Conservation (phyloP, 2,113 vertebrate species). For the Hippotragus niger region DNA sequence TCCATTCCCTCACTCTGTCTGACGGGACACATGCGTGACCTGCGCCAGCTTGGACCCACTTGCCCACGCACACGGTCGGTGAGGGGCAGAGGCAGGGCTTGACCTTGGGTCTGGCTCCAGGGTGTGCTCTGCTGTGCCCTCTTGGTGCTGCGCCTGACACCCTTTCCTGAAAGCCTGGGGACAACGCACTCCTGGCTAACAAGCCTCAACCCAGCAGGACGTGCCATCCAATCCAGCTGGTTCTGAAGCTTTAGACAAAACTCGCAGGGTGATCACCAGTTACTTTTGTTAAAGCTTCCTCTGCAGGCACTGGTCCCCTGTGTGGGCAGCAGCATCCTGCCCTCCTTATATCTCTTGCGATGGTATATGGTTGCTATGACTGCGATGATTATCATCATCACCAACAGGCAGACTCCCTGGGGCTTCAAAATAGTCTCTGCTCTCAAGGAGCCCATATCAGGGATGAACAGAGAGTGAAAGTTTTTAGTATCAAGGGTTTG, state of each 20-base stretch:
- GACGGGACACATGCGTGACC: neutral
- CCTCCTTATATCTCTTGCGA: fast-evolving
- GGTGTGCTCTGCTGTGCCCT: fast-evolving
- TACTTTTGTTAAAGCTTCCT: neutral
- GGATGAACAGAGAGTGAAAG: neutral
- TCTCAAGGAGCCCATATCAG: neutral
- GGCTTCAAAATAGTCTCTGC: neutral
- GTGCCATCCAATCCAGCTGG: neutral
- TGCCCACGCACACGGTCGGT: fast-evolving
- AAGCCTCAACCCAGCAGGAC: neutral
- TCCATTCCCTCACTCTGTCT: neutral
- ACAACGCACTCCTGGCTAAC: neutral
- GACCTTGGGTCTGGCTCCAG: neutral
- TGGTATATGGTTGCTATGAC: fast-evolving
- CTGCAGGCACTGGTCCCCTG: fast-evolving
- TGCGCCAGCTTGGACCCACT: neutral
- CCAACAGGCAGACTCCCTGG: neutral
- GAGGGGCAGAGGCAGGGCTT: neutral
- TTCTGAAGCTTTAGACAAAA: neutral
- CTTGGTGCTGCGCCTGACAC: neutral
- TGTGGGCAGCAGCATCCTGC: fast-evolving
- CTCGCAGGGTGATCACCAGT: fast-evolving
- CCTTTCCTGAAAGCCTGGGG: neutral
- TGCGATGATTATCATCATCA: neutral
- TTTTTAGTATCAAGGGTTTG: neutral